phyloP scores from a whole-genome alignment of 2,888 invertebrate species.

The Hypena proboscidalis region DNA sequence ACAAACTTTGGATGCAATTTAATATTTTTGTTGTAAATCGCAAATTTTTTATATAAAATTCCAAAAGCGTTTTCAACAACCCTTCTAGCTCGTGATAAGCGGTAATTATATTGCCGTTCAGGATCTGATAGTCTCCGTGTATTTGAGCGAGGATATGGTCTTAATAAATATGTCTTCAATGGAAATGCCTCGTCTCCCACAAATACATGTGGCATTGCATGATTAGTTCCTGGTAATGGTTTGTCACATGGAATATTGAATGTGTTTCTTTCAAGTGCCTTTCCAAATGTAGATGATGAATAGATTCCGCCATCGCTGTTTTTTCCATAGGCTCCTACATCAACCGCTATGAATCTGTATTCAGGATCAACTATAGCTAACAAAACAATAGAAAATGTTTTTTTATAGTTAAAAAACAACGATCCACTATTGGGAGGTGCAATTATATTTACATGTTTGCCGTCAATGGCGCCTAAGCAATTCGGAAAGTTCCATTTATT shows the following conservation, averaged over 20 bases:
- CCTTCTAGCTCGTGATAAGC: constrained; percentile 28
- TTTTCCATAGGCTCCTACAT: constrained; percentile 49
- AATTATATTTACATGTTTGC: constrained; percentile 26
- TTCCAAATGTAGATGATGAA: constrained; percentile 27
- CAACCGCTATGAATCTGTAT: constrained; percentile 30
- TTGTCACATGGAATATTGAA: constrained; percentile 39
- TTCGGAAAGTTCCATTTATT: constrained; percentile 29
- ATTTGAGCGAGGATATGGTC: constrained; percentile 23
- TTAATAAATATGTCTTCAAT: constrained; percentile 42
- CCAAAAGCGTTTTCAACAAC: too few relatives aligned
- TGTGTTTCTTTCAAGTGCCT: constrained; percentile 26
- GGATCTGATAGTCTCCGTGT: constrained; percentile 31
- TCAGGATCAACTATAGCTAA: constrained; percentile 17
- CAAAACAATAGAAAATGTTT: constrained; percentile 19
- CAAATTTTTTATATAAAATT: constrained; percentile 30
- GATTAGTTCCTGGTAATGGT: constrained; percentile 35
- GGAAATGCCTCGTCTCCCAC: constrained; percentile 38
- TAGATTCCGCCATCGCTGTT: constrained; percentile 47
- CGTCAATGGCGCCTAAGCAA: too few relatives aligned
- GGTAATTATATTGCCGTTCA: constrained; percentile 35
- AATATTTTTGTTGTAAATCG: constrained; percentile 28
- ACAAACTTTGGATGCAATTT: constrained; percentile 33
- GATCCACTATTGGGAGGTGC: too few relatives aligned
- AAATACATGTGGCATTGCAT: constrained; percentile 41
- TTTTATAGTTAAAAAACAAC: constrained; percentile 22